A percentile compares a stretch with the other conserved stretches of the same genome.
phyloP scores from a whole-genome alignment of 2,113 vertebrate species.

The Cololabis saira region DNA sequence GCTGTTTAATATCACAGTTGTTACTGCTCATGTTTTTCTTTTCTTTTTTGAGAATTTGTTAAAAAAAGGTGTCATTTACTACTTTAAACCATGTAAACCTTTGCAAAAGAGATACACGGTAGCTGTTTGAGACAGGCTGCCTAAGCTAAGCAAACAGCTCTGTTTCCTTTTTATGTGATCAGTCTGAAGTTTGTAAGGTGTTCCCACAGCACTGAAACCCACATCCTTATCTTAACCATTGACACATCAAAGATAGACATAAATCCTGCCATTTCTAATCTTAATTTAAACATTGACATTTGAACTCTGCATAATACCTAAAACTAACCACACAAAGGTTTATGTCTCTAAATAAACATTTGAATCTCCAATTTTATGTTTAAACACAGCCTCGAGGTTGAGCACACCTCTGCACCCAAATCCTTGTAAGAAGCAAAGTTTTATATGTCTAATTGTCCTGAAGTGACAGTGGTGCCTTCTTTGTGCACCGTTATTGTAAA shows the following conservation, averaged over 20 bases:
- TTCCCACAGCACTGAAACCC: conserved; percentile 13
- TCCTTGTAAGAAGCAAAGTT: background rate
- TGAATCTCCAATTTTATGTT: conserved; percentile 5
- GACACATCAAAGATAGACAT: conserved; percentile 12
- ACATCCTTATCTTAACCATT: conserved; percentile 8
- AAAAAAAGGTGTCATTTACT: background rate
- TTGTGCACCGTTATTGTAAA: background rate
- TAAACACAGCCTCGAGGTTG: conserved; percentile 7
- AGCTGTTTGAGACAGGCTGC: background rate
- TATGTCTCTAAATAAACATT: conserved; percentile 18
- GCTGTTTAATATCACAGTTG: background rate
- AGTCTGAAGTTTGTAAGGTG: background rate
- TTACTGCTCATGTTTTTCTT: background rate
- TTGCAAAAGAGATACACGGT: background rate
- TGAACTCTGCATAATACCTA: background rate
- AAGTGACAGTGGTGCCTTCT: background rate
- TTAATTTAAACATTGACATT: conserved; percentile 18
- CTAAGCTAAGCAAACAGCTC: background rate
- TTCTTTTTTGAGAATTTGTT: background rate
- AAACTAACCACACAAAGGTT: conserved; percentile 9
- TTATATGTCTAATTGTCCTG: background rate
- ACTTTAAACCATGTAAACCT: background rate
- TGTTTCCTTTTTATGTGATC: conserved; percentile 6
- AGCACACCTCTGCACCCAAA: background rate
- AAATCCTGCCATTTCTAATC: conserved; percentile 8